Evolutionary conservation across 1,140 invertebrate genomes (phyloP).

Genomic region (Drosophila tani): DNA sequence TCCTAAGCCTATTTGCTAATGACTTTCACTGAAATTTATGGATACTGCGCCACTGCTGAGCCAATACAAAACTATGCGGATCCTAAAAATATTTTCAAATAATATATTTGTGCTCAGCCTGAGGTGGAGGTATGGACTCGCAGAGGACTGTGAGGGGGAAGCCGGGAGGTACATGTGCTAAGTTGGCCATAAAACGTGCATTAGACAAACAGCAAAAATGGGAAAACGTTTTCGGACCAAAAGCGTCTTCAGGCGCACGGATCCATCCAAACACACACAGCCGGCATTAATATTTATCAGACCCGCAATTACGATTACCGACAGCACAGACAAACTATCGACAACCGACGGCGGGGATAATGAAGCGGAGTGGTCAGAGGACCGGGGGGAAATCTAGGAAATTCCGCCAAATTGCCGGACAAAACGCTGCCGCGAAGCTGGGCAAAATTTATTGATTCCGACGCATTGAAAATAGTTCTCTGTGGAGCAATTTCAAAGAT

Average conservation of each 20-base stretch:
- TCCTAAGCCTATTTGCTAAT: conserved; percentile 54
- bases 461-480: conserved; percentile 84
- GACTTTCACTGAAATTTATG: conserved; percentile 64
- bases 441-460: conserved; percentile 80
- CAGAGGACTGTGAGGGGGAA: not conserved
- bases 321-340: conserved; percentile 63
- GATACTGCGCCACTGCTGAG: conserved; percentile 47
- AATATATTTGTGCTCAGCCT: conserved; percentile 37
- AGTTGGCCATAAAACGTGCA: conserved; percentile 68
- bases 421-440: conserved; percentile 67
- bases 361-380: conserved; percentile 1
- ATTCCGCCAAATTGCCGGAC: conserved; percentile 71
- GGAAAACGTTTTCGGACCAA: conserved; percentile 25
- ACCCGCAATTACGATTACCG: conserved; percentile 70
- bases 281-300: conserved; percentile 79
- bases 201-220: conserved; percentile 39
- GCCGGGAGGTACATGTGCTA: conserved; percentile 50
- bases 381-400: conserved; percentile 39
- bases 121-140: conserved; percentile 6
- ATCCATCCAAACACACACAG: conserved; percentile 33
- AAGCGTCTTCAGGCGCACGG: conserved; percentile 34
- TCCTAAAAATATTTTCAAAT: conserved; percentile 52
- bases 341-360: conserved; percentile 8
- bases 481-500: conserved; percentile 81
- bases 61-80: conserved; percentile 32